A percentile compares a stretch with the other conserved stretches of the same genome.
Conservation (phyloP, 2,888 invertebrate species). For the Ashinkailepas kermadecensis region DNA sequence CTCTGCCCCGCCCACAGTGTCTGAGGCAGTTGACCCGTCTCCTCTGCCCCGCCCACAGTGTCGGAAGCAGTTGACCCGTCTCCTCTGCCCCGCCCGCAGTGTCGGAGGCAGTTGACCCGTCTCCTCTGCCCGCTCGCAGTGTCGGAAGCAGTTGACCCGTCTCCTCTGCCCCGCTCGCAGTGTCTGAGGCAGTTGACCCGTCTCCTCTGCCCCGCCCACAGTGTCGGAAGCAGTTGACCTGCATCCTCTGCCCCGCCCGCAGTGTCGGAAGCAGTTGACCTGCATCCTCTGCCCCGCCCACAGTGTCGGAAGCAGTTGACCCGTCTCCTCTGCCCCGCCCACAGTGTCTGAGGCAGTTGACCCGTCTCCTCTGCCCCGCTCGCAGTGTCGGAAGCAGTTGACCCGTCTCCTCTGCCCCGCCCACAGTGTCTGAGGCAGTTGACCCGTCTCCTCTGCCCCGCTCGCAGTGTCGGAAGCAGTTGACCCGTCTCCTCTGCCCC, state of each 20-base stretch:
- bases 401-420: background rate
- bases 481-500: background rate
- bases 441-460: conserved; percentile 45
- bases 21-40: conserved; percentile 66
- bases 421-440: conserved; percentile 69
- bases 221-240: background rate
- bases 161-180: conserved; percentile 35
- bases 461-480: too few relatives aligned
- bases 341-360: conserved; percentile 71
- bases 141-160: background rate
- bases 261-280: conserved; percentile 74
- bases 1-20: conserved; percentile 48
- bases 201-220: too few relatives aligned
- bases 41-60: too few relatives aligned
- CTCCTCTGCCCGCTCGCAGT: too few relatives aligned
- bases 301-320: background rate
- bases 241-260: conserved; percentile 7
- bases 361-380: conserved; percentile 44
- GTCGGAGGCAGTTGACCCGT: conserved; percentile 71
- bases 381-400: background rate
- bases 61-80: background rate
- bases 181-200: conserved; percentile 77
- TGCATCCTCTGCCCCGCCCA: too few relatives aligned
- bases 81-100: conserved; percentile 43
- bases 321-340: background rate